Conservation (phyloP, 2,797 vertebrate species). For the Morus bassanus region DNA sequence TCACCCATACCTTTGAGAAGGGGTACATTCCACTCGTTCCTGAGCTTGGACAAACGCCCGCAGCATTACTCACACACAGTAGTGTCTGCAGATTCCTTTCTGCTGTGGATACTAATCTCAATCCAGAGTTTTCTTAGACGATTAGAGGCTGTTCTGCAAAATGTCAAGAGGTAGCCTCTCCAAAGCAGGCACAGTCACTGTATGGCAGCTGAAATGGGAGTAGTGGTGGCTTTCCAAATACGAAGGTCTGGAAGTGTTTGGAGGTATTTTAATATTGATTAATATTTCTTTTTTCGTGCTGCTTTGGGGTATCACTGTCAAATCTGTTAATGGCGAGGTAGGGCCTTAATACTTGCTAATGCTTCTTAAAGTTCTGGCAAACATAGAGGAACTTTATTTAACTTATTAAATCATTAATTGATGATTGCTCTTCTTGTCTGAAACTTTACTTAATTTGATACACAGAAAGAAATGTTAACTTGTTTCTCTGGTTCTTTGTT, state of each 20-base stretch:
- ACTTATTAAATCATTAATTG: not conserved
- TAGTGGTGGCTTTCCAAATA: not conserved
- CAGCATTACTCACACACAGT: not conserved
- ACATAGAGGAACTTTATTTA: not conserved
- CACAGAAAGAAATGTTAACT: not conserved
- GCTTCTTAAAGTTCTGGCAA: slow-evolving; percentile 28
- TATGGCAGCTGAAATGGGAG: not conserved
- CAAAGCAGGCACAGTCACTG: not conserved
- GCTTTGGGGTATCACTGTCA: not conserved
- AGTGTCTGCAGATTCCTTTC: slow-evolving; percentile 25
- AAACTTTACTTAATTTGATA: not conserved
- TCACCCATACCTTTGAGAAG: slow-evolving; percentile 34
- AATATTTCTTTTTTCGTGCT: not conserved
- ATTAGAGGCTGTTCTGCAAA: slow-evolving; percentile 25
- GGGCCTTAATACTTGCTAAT: not conserved
- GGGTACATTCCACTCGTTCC: slow-evolving; percentile 30
- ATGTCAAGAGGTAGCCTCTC: not conserved
- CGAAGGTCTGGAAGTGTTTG: not conserved
- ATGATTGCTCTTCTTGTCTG: not conserved
- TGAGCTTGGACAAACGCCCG: not conserved
- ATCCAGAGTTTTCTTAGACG: not conserved
- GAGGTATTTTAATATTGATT: slow-evolving; percentile 1
- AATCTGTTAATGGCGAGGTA: not conserved
- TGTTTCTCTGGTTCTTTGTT: not conserved
- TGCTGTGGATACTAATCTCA: slow-evolving; percentile 39